Conservation (phyloP, 2,888 invertebrate species). For the Caenorhabditis panamensis region DNA sequence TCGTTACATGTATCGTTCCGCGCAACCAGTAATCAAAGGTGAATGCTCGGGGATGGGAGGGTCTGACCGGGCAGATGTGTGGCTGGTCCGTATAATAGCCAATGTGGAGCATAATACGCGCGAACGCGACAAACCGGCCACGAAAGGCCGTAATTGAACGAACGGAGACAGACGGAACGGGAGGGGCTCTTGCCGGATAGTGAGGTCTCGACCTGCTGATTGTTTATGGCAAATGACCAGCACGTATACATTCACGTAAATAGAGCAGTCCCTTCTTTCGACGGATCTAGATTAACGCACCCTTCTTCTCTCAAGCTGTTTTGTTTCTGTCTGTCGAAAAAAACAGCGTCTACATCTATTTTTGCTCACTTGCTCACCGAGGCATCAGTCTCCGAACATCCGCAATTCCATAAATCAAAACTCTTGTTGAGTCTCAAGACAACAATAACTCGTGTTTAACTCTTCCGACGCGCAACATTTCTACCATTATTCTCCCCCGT, state of each 20-base stretch:
- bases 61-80: slow-evolving; percentile 41
- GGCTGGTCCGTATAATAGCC: slow-evolving; percentile 52
- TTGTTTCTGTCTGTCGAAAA: slow-evolving; percentile 6
- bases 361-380: slow-evolving; percentile 5
- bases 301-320: slow-evolving; percentile 1
- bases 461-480: slow-evolving; percentile 39
- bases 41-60: slow-evolving; percentile 7
- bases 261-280: slow-evolving; percentile 15
- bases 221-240: slow-evolving; percentile 53
- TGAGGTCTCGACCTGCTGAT: slow-evolving; percentile 50
- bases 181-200: slow-evolving; percentile 33
- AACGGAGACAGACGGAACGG: slow-evolving; percentile 18
- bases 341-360: not conserved
- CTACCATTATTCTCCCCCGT: slow-evolving; percentile 40
- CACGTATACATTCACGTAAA: slow-evolving; percentile 28
- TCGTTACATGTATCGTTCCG: slow-evolving; percentile 42
- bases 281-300: slow-evolving; percentile 33
- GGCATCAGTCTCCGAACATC: not conserved
- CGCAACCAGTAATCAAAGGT: slow-evolving; percentile 36
- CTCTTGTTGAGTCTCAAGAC: slow-evolving; percentile 11
- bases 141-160: slow-evolving; percentile 54
- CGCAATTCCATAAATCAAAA: slow-evolving; percentile 46
- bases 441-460: slow-evolving; percentile 27
- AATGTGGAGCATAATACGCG: slow-evolving; percentile 46
- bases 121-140: slow-evolving; percentile 38